These are phyloP conservation scores for Amblyteles armatorius DNA, from an alignment of 2,888 invertebrate genomes.

Conservation along the genomic window DNA sequence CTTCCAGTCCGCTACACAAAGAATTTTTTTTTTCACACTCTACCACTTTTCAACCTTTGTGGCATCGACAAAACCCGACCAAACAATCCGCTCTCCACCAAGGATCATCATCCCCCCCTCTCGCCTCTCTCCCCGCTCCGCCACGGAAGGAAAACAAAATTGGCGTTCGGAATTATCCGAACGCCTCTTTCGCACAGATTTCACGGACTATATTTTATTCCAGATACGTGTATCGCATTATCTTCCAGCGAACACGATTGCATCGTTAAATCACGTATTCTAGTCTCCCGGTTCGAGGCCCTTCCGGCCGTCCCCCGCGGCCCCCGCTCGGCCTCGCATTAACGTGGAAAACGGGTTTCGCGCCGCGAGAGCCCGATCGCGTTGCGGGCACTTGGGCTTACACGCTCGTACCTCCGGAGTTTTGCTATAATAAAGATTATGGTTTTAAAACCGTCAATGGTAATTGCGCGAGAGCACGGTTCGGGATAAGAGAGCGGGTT, in stretches of 20 bases:
- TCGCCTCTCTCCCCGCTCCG: conserved; percentile 14
- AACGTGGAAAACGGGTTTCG: conserved; percentile 20
- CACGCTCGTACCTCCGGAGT: conserved; percentile 31
- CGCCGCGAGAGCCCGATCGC: conserved; percentile 30
- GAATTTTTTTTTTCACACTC: not conserved
- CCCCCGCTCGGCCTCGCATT: not conserved
- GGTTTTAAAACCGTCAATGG: conserved; percentile 59
- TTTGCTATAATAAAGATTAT: conserved; percentile 57
- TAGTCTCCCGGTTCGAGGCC: conserved; percentile 9
- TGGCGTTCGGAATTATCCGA: conserved; percentile 4
- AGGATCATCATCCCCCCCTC: conserved; percentile 15
- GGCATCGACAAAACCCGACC: too few relatives aligned
- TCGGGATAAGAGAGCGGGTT: conserved; percentile 8
- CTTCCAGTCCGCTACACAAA: too few relatives aligned
- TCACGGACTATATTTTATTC: conserved; percentile 37
- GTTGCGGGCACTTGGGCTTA: conserved; percentile 22
- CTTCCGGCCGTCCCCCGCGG: not conserved
- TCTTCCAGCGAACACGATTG: conserved; percentile 8
- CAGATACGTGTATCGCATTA: conserved; percentile 36
- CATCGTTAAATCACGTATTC: conserved; percentile 19
- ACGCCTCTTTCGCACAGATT: conserved; percentile 31
- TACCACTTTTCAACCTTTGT: conserved; percentile 53
- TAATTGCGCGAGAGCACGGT: conserved; percentile 69
- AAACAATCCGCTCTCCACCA: conserved; percentile 31
- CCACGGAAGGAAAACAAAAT: conserved; percentile 39